These are phyloP conservation scores for Siniperca scherzeri DNA, from an alignment of 2,797 vertebrate genomes.

Conservation along the genomic window DNA sequence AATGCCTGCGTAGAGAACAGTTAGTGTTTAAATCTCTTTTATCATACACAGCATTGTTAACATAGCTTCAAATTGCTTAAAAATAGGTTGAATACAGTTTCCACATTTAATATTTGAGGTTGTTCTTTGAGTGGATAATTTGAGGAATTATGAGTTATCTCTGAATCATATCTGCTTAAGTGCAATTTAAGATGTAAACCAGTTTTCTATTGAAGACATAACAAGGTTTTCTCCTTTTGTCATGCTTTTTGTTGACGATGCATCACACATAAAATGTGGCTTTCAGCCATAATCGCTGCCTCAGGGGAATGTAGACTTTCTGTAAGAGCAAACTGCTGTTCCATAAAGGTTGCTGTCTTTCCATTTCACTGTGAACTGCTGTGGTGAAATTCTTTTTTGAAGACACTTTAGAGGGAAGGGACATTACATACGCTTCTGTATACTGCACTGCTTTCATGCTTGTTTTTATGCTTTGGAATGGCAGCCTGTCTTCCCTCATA, in stretches of 20 bases:
- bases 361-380: constrained; percentile 29
- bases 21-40: constrained; percentile 4
- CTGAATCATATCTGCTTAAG: constrained; percentile 9
- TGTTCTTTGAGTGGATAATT: not conserved
- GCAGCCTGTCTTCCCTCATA: constrained; percentile 34
- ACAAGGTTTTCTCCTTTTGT: constrained; percentile 15
- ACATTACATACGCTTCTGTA: not conserved
- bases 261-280: constrained; percentile 31
- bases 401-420: constrained; percentile 10
- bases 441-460: constrained; percentile 19
- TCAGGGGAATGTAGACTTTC: constrained; percentile 27
- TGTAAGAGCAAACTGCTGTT: constrained; percentile 21
- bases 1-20: constrained; percentile 88
- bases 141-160: not conserved
- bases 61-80: not conserved
- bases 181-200: constrained; percentile 17
- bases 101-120: not conserved
- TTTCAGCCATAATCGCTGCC: constrained; percentile 28
- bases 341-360: constrained; percentile 44
- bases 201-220: constrained; percentile 17
- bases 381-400: constrained; percentile 32
- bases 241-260: constrained; percentile 29
- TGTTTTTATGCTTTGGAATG: constrained; percentile 26
- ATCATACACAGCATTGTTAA: not conserved
- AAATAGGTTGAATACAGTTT: not conserved